phyloP scores from a whole-genome alignment of 1,140 invertebrate genomes.

The Dendrolimus kikuchii region DNA sequence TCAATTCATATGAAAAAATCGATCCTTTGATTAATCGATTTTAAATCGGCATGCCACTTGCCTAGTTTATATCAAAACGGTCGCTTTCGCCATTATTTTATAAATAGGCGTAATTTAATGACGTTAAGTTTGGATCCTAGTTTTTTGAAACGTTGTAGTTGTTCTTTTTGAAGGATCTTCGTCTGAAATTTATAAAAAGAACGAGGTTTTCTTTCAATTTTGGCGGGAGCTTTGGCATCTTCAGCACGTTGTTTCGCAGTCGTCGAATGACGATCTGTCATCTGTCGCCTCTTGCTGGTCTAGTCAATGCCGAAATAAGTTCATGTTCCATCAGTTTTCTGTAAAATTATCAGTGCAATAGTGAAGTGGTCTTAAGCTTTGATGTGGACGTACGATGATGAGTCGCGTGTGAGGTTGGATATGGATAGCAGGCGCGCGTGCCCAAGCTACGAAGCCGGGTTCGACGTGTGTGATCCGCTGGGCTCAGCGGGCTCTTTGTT shows the following conservation, averaged over 20 bases:
- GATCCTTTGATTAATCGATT: too few relatives aligned
- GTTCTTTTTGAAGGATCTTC: constrained; percentile 14
- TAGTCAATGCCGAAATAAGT: constrained; percentile 36
- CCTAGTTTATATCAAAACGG: constrained; percentile 2
- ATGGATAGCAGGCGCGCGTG: constrained; percentile 61
- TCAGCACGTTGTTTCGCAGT: constrained; percentile 47
- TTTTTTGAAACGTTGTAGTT: constrained; percentile 14
- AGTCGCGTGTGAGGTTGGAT: constrained; percentile 48
- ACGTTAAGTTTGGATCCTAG: constrained; percentile 21
- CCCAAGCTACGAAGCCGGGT: constrained; percentile 60
- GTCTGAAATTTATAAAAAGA: constrained; percentile 39
- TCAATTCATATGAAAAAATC: too few relatives aligned
- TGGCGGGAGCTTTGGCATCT: constrained; percentile 57
- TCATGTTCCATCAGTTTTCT: constrained; percentile 37
- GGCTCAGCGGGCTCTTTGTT: constrained; percentile 33
- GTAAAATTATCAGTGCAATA: constrained; percentile 59
- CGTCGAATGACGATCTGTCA: constrained; percentile 59
- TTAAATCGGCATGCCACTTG: too few relatives aligned
- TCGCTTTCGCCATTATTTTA: constrained; percentile 40
- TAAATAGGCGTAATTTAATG: constrained; percentile 13
- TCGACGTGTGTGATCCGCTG: constrained; percentile 58
- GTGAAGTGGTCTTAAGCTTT: constrained; percentile 47
- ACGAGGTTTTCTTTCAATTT: constrained; percentile 56
- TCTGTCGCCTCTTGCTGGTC: constrained; percentile 56
- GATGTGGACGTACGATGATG: constrained; percentile 59